Base-by-base conservation (phyloP, 92 coral and sea anemone species). In the Phenganax stokvisi region DNA sequence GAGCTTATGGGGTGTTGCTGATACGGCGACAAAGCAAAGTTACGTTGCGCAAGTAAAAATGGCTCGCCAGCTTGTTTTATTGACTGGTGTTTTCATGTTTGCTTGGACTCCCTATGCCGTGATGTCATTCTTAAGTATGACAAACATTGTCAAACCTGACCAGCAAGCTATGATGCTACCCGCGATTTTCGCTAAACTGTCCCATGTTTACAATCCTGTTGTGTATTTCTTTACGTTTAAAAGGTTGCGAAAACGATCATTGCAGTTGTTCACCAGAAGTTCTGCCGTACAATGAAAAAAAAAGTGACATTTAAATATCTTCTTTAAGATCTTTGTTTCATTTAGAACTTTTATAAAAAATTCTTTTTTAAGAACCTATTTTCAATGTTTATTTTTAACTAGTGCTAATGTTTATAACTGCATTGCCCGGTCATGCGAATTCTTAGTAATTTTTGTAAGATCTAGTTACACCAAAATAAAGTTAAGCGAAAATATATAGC, bases 91-190 rank as follows among this genome's bases (percentile, higher is more conserved):
- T 28, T 91, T 83, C 76, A 72, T 91, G 51, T 8, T 89, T 54
- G 91, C 92, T 70, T 91, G 97, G 97, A 83, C 92, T 10, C 97
- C 97, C 3, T 91, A 91, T 74, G 92, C 97, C 13, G 81, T 84
- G 3, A 91, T 91, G 28, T 89, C 97, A 64, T 77, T 89, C 17
- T 66, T 86, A 74, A 68, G 88, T 8, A 70, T 84, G 56, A 85
- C 85, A 67, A 74, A 84, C 25, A 72, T 77, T 54, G 71, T 63
- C 59, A 83, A 83, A 70, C 74, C 60, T n/a, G 10, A 79, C 77
- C 6, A 75, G 77, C 28, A 55, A 68, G 54, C 71, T 15, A 56
- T 82, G 82, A 54, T 58, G 79, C 56, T 91, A 10, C 97, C 97
- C 4, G 90, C 93, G 16, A 76, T 85, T 66, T 74, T 89, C 17